Evolutionary conservation across 2,888 invertebrate genomes (phyloP).

Genomic region (Ashinkailepas kermadecensis): DNA sequence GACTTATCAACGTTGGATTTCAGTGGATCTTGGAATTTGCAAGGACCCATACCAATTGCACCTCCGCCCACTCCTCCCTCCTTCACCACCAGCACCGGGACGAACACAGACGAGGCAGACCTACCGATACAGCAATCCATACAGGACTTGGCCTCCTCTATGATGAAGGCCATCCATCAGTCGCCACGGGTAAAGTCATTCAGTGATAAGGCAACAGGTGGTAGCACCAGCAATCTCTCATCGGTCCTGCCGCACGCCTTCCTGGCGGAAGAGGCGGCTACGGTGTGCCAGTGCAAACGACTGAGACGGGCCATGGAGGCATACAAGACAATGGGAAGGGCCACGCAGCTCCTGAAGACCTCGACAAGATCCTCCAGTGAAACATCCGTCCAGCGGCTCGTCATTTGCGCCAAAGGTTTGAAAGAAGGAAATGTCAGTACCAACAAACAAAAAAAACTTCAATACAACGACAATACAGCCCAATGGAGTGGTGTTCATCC

Average conservation of each 20-base stretch:
- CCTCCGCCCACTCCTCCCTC: slow-evolving; percentile 7
- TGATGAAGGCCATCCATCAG: background rate
- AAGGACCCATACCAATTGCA: background rate
- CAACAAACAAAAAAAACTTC: too few species aligned
- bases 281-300: background rate
- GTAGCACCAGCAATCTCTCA: background rate
- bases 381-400: background rate
- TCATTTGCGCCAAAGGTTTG: background rate
- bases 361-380: background rate
- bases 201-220: background rate
- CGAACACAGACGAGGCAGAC: background rate
- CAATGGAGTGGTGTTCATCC: too few species aligned
- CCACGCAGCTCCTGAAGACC: background rate
- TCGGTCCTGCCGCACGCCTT: background rate
- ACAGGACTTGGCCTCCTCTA: background rate
- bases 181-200: background rate
- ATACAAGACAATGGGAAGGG: background rate
- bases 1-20: background rate
- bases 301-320: background rate
- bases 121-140: background rate
- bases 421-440: too few species aligned
- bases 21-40: background rate
- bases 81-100: background rate
- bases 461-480: too few species aligned
- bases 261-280: background rate